Base-by-base conservation (phyloP, 2,888 invertebrate genomes). In the Physocephala rufipes region DNA sequence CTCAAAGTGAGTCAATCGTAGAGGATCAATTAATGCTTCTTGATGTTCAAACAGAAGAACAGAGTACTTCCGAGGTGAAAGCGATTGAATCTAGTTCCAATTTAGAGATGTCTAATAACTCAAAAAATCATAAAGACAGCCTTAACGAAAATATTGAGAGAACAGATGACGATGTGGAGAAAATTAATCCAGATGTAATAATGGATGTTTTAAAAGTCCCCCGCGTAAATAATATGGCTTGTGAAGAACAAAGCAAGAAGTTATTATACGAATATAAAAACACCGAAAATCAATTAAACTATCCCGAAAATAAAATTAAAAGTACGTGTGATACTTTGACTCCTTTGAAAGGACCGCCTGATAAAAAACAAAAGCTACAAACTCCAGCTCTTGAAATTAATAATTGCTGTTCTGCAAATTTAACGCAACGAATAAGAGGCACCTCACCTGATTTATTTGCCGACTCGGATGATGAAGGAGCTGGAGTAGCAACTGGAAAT, bases 371-470 rank as follows among this genome's bases (percentile, higher is more conserved):
- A 16, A 70, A 70, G 49, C 13, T 58, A 16, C 71, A 55, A 16
- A 24, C 59, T 13, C 30, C 19, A 36, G 53, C 26, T 62, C 53
- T n/a, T 66, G n/a, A 36, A 51, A 55, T 24, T 70, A 63, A 51
- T 24, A 12, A 15, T 1, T 7, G 47, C 15, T 45, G 21, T 26
- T 65, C 62, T 45, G 55, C 45, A 45, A 70, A 59, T 28, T 66
- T 76, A 13, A 71, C 76, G 16, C 77, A 77, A 24, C 71, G 47
- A 26, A 74, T 70, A 0, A 77, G 84, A 51, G 77, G 78, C 66
- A 76, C 73, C 5, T 85, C 85, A 0, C 86, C 85, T 2, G 86
- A 86, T 78, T 77, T 85, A 53, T 85, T 85, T 74, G 84, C 81
- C 5, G 84, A 84, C 63, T 84, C 82, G 2, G 86, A 85, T 73